Evolutionary conservation across 2,113 vertebrate species (phyloP).

Genomic region (Trichechus manatus): DNA sequence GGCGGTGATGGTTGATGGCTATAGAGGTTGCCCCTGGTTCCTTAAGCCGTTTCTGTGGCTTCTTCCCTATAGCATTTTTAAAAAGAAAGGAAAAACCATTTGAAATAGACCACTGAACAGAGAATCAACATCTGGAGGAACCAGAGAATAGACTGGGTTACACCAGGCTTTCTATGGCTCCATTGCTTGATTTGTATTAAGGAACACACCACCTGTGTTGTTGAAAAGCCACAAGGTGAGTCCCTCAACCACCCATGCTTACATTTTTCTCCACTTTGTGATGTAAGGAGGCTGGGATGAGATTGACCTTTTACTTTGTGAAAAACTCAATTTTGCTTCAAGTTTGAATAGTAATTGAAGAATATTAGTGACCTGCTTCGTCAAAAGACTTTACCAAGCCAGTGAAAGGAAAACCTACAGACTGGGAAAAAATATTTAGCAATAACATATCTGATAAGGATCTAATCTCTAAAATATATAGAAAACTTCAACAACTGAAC

Average conservation of each 20-base stretch:
- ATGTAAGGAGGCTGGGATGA: neutral
- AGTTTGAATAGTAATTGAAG: constrained; percentile 34
- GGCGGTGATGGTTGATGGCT: neutral
- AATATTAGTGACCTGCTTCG: constrained; percentile 9
- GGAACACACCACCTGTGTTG: neutral
- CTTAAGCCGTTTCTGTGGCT: neutral
- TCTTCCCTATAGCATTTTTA: neutral
- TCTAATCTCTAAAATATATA: too few relatives aligned
- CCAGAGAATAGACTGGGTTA: neutral
- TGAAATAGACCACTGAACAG: neutral
- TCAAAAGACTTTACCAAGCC: too few relatives aligned
- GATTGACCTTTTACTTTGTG: constrained; percentile 1
- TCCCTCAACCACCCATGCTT: neutral
- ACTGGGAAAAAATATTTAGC: too few relatives aligned
- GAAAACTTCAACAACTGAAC: too few relatives aligned
- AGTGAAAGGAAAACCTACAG: too few relatives aligned
- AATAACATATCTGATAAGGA: too few relatives aligned
- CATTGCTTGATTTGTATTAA: neutral
- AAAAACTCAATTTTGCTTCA: constrained; percentile 43
- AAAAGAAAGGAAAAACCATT: neutral
- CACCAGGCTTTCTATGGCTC: neutral
- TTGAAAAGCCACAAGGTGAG: neutral
- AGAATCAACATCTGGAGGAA: neutral
- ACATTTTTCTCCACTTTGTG: neutral
- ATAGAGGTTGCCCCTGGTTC: neutral